Evolutionary conservation across 2,888 invertebrate species (phyloP).

Genomic region (Eristalis intricaria): DNA sequence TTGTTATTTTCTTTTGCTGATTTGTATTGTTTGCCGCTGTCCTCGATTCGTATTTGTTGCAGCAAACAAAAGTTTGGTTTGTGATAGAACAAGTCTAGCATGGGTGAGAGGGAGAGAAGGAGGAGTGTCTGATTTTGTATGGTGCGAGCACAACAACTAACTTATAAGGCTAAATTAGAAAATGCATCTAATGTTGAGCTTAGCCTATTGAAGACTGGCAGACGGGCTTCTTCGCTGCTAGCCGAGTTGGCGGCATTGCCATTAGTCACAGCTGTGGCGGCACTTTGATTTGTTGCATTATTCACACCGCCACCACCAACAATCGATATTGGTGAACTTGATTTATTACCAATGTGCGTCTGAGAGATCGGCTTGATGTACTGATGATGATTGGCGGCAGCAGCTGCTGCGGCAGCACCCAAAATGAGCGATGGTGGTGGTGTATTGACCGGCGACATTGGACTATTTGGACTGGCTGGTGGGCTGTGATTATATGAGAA

Average conservation of each 20-base stretch:
- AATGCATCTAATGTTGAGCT: constrained; percentile 82
- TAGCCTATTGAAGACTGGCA: constrained; percentile 91
- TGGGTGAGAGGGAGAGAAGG: background rate
- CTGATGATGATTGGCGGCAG: constrained; percentile 47
- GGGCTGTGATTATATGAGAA: constrained; percentile 78
- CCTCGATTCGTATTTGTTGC: background rate
- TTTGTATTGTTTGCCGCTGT: background rate
- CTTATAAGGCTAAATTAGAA: constrained; percentile 77
- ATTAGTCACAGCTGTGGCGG: constrained; percentile 50
- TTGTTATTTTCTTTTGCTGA: constrained; percentile 26
- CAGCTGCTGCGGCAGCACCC: constrained; percentile 33
- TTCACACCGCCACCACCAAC: constrained; percentile 64
- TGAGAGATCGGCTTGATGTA: constrained; percentile 73
- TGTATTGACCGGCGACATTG: constrained; percentile 79
- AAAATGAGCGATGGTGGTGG: constrained; percentile 77
- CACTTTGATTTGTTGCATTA: constrained; percentile 70
- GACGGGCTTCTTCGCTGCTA: constrained; percentile 84
- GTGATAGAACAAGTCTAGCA: background rate
- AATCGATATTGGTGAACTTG: constrained; percentile 75
- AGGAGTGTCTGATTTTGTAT: background rate
- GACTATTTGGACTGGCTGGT: constrained; percentile 79
- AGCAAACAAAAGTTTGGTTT: background rate
- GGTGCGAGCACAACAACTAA: constrained; percentile 17
- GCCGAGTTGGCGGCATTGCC: constrained; percentile 54
- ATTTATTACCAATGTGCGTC: constrained; percentile 77